A percentile compares a stretch with the other conserved stretches of the same genome.
These are phyloP conservation scores for Tyria jacobaeae DNA, from an alignment of 2,888 invertebrate species.

Conservation along the genomic window DNA sequence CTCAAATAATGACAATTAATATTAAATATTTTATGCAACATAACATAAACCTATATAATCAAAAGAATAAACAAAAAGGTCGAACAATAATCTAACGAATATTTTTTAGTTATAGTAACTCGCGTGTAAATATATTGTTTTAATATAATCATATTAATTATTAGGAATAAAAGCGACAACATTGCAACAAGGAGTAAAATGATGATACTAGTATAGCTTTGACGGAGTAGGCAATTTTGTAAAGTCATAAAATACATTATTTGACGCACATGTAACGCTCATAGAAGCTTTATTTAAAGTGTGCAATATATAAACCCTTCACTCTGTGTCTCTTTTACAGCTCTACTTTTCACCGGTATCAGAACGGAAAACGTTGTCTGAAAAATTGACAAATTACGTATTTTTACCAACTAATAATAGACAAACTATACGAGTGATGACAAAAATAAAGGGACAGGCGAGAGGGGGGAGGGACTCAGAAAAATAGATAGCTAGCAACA, in stretches of 20 bases:
- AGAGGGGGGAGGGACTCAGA: too few species aligned
- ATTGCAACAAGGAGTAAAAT: too few species aligned
- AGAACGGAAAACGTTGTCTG: constrained; percentile 44
- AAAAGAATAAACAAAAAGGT: too few species aligned
- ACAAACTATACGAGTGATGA: constrained; percentile 42
- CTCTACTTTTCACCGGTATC: constrained; percentile 20
- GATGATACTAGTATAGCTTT: too few species aligned
- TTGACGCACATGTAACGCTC: not conserved
- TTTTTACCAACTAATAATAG: constrained; percentile 69
- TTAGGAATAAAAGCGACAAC: too few species aligned
- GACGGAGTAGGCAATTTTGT: not conserved
- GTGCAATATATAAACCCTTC: constrained; percentile 1
- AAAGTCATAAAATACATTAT: not conserved
- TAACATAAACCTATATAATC: too few species aligned
- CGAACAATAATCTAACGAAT: too few species aligned
- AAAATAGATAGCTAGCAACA: constrained; percentile 65
- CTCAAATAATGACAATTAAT: too few species aligned
- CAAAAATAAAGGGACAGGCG: constrained; percentile 74
- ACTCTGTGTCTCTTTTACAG: constrained; percentile 6
- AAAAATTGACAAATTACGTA: constrained; percentile 63
- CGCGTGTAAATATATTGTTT: too few species aligned
- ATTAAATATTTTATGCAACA: too few species aligned
- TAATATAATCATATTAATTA: too few species aligned
- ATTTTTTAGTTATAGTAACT: too few species aligned
- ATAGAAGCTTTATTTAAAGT: constrained; percentile 7